Conservation (phyloP, 2,113 vertebrate genomes). For the Alligator mississippiensis region DNA sequence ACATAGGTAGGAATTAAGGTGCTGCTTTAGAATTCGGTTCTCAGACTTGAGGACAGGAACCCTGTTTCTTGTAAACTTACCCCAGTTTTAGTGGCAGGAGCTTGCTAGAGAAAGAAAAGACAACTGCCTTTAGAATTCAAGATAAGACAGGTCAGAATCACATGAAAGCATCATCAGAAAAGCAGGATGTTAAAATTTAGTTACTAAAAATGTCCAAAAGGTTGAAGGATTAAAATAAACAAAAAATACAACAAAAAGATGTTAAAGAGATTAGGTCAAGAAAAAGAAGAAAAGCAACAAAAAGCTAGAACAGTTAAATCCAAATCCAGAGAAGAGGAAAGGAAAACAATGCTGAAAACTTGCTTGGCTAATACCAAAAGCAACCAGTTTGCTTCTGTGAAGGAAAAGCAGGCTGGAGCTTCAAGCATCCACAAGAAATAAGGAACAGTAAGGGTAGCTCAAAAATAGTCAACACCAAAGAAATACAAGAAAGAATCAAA, state of each 20-base stretch:
- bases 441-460: constrained; percentile 61
- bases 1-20: neutral
- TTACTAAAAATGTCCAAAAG: constrained; percentile 52
- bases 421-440: constrained; percentile 56
- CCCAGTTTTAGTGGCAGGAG: constrained; percentile 89
- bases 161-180: constrained; percentile 55
- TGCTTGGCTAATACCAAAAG: constrained; percentile 41
- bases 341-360: constrained; percentile 50
- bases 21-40: neutral
- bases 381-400: constrained; percentile 44
- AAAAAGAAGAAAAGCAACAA: constrained; percentile 63
- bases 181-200: constrained; percentile 73
- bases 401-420: constrained; percentile 59
- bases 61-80: constrained; percentile 78
- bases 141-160: constrained; percentile 51
- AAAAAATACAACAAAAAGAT: constrained; percentile 62
- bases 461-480: constrained; percentile 57
- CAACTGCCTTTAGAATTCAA: constrained; percentile 69
- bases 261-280: constrained; percentile 73
- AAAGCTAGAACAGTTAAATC: constrained; percentile 73
- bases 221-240: constrained; percentile 47
- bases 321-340: constrained; percentile 63
- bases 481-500: constrained; percentile 66
- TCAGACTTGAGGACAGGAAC: neutral
- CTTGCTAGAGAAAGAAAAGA: constrained; percentile 79